These are phyloP conservation scores for Pogonocichla stellata DNA, from an alignment of 2,113 vertebrate genomes.

Conservation along the genomic window DNA sequence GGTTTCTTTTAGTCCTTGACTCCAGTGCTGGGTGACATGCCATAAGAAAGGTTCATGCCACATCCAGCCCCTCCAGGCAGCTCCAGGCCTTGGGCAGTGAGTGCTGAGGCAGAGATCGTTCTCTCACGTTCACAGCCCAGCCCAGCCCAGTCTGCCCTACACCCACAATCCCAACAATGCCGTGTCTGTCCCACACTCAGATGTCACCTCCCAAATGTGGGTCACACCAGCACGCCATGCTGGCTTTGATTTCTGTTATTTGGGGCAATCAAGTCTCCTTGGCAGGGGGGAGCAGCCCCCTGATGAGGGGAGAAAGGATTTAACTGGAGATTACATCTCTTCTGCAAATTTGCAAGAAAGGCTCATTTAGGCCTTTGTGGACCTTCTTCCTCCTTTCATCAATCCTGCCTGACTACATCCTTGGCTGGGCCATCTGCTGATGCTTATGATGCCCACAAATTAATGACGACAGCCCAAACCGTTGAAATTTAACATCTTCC, in stretches of 20 bases:
- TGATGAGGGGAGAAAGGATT: constrained; percentile 34
- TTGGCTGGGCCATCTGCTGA: constrained; percentile 38
- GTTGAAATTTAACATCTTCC: not conserved
- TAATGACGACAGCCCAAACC: not conserved
- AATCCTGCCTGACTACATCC: not conserved
- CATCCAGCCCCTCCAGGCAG: not conserved
- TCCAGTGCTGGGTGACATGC: fast-evolving
- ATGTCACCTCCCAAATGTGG: constrained; percentile 50
- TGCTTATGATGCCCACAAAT: not conserved
- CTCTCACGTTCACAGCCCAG: not conserved
- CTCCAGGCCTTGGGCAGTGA: not conserved
- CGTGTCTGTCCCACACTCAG: not conserved
- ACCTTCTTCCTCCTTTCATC: constrained; percentile 8
- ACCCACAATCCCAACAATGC: not conserved
- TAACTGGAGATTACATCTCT: constrained; percentile 29
- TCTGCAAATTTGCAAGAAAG: constrained; percentile 36
- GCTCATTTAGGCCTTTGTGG: constrained; percentile 38
- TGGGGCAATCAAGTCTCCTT: constrained; percentile 35
- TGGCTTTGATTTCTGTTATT: constrained; percentile 41
- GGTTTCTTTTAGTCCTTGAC: not conserved
- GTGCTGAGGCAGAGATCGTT: not conserved
- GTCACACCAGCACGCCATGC: not conserved
- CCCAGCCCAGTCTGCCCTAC: not conserved
- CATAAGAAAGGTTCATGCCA: not conserved
- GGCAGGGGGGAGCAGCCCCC: not conserved